These are phyloP conservation scores for Clarias fuscus DNA, from an alignment of 2,797 vertebrate genomes.

Conservation along the genomic window DNA sequence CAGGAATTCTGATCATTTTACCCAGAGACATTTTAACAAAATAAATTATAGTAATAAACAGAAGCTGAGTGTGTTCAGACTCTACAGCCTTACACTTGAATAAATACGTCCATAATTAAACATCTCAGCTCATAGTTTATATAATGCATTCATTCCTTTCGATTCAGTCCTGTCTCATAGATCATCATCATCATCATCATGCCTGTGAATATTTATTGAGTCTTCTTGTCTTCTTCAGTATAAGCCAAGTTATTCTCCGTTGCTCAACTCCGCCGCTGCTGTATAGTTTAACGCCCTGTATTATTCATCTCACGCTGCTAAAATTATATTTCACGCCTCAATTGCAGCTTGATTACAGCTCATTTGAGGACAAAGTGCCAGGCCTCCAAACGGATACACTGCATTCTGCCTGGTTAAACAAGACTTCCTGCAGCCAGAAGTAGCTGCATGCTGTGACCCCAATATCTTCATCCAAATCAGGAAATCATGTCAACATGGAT, in stretches of 20 bases:
- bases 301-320: conserved; percentile 61
- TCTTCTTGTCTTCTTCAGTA: conserved; percentile 2
- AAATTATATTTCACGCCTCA: conserved; percentile 59
- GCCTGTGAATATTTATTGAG: neutral
- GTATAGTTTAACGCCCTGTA: conserved; percentile 55
- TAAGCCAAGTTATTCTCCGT: neutral
- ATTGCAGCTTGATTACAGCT: conserved; percentile 55
- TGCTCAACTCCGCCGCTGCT: conserved; percentile 37
- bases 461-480: conserved; percentile 29
- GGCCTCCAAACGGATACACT: conserved; percentile 25
- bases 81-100: conserved; percentile 3
- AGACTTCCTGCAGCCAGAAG: conserved; percentile 32
- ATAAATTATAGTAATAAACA: conserved; percentile 1
- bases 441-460: conserved; percentile 35
- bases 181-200: neutral
- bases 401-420: conserved; percentile 35
- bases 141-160: neutral
- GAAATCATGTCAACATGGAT: conserved; percentile 30
- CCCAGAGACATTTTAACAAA: neutral
- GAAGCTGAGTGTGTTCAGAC: neutral
- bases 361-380: conserved; percentile 48
- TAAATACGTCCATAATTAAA: conserved; percentile 15
- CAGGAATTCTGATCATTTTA: neutral
- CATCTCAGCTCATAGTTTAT: neutral
- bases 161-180: neutral